Percentiles rank a stretch among this genome's conserved stretches.
These are phyloP conservation scores for Xestia rhomboidea DNA, from an alignment of 2,888 invertebrate genomes.

Conservation along the genomic window DNA sequence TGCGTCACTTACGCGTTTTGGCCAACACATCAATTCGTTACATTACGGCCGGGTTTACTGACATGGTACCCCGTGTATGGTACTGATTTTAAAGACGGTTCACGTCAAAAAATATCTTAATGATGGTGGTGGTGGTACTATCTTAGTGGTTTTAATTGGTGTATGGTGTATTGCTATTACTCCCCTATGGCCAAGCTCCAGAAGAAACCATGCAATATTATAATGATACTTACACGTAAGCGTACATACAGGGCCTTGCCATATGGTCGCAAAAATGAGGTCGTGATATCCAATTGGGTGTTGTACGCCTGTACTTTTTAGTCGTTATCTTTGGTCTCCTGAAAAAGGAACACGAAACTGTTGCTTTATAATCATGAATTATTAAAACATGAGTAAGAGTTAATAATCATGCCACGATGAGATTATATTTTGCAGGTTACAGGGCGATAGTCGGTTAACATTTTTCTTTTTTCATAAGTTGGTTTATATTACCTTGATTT, in stretches of 20 bases:
- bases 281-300: rapidly evolving
- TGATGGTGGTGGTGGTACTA: too few relatives aligned
- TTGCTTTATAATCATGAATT: background rate
- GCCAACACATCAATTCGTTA: too few relatives aligned
- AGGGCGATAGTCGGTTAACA: background rate
- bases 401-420: background rate
- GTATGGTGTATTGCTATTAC: too few relatives aligned
- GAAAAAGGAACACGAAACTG: background rate
- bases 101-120: too few relatives aligned
- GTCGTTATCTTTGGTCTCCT: background rate
- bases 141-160: too few relatives aligned
- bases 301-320: background rate
- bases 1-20: too few relatives aligned
- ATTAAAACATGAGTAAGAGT: background rate
- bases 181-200: background rate
- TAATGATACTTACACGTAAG: slow-evolving; percentile 16
- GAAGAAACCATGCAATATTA: background rate
- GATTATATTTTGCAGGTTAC: too few relatives aligned
- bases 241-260: background rate
- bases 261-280: slow-evolving; percentile 26
- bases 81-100: too few relatives aligned
- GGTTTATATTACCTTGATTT: background rate
- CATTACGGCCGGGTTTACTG: too few relatives aligned
- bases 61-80: too few relatives aligned
- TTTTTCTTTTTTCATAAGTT: background rate